phyloP scores from a whole-genome alignment of 37 sponge, comb jelly and placozoan species.

The Eunapius fragilis region DNA sequence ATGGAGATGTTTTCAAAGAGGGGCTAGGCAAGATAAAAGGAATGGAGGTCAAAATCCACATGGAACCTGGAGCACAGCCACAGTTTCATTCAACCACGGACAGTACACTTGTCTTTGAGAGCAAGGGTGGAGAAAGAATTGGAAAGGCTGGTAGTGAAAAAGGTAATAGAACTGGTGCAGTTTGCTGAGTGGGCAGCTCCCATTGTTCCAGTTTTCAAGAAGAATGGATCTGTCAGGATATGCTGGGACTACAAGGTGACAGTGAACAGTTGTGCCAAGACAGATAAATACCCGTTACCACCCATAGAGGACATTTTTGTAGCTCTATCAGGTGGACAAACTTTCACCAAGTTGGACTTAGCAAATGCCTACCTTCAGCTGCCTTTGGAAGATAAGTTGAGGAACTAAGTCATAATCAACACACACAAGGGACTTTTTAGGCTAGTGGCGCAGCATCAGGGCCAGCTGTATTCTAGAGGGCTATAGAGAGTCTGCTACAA shows the following conservation, averaged over 20 bases:
- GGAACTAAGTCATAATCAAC: conserved; percentile 19
- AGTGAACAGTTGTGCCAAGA: conserved; percentile 16
- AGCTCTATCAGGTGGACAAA: conserved; percentile 21
- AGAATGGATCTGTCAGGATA: conserved; percentile 35
- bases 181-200: conserved; percentile 56
- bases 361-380: conserved; percentile 30
- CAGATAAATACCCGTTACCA: conserved; percentile 49
- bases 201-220: conserved; percentile 52
- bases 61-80: conserved; percentile 31
- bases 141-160: conserved; percentile 2
- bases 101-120: conserved; percentile 7
- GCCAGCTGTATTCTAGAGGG: conserved; percentile 34
- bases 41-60: conserved; percentile 1
- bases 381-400: neutral
- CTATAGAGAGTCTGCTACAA: conserved; percentile 3
- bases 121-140: conserved; percentile 12
- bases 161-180: conserved; percentile 29
- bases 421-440: conserved; percentile 9
- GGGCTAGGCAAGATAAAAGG: conserved; percentile 12
- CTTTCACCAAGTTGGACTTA: conserved; percentile 22
- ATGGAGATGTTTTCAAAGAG: conserved; percentile 19
- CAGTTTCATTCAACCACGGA: conserved; percentile 4
- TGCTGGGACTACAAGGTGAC: conserved; percentile 63
- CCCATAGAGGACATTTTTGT: conserved; percentile 50
- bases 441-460: conserved; percentile 23